Evolutionary conservation across 2,888 invertebrate genomes (phyloP).

Genomic region (Diplolepis rosae): DNA sequence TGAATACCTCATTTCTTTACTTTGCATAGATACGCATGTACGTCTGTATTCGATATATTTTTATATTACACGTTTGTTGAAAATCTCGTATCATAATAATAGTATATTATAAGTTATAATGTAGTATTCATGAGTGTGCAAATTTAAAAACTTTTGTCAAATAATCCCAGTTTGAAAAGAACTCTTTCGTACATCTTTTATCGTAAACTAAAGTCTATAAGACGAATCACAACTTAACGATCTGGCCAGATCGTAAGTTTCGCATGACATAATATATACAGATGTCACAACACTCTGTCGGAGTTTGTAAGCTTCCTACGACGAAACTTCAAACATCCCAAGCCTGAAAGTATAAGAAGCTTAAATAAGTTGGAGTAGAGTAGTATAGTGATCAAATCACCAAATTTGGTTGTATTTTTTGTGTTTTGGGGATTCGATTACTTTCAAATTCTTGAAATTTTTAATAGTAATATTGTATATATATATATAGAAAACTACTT

Average conservation of each 20-base stretch:
- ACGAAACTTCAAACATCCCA: conserved; percentile 73
- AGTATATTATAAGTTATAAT: background rate
- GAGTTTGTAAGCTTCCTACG: conserved; percentile 73
- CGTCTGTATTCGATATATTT: too few species aligned
- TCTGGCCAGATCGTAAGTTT: conserved; percentile 71
- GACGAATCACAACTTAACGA: conserved; percentile 69
- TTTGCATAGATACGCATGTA: background rate
- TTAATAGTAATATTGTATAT: too few species aligned
- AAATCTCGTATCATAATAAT: background rate
- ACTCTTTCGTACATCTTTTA: background rate
- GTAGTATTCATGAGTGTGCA: background rate
- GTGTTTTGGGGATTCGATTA: too few species aligned
- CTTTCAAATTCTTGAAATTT: too few species aligned
- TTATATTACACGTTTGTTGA: too few species aligned
- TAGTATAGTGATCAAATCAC: too few species aligned
- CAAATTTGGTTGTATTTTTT: too few species aligned
- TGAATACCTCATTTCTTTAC: conserved; percentile 15
- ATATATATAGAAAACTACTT: too few species aligned
- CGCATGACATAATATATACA: conserved; percentile 70
- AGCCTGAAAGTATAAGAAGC: conserved; percentile 59
- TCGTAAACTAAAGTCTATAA: background rate
- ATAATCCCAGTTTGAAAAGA: background rate
- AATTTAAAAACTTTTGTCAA: background rate
- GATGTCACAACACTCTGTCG: conserved; percentile 72
- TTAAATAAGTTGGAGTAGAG: conserved; percentile 63